These are phyloP conservation scores for Pipistrellus pygmaeus DNA, from an alignment of 2,797 vertebrate genomes.

Conservation along the genomic window DNA sequence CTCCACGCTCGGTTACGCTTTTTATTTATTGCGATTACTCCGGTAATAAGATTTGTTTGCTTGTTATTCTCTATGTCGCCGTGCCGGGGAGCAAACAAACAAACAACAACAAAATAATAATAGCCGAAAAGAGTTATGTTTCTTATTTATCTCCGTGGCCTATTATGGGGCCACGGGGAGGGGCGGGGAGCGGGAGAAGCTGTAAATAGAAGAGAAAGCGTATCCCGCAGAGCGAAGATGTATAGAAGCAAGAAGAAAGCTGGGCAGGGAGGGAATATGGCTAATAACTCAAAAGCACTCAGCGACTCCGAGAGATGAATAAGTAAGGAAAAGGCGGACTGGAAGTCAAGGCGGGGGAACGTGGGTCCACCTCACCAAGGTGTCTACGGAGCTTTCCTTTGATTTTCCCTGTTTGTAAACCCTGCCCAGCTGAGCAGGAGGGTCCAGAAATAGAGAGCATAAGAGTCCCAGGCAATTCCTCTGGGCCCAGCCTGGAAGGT, in stretches of 20 bases:
- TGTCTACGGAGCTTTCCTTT: background rate
- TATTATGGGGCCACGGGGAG: conserved; percentile 83
- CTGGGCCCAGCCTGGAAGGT: background rate
- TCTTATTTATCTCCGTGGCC: conserved; percentile 89
- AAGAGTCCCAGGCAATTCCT: too few species aligned
- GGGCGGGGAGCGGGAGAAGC: conserved; percentile 76
- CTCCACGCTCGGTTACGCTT: conserved; percentile 79
- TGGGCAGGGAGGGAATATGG: conserved; percentile 82
- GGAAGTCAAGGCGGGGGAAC: conserved; percentile 56
- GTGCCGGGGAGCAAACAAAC: conserved; percentile 78
- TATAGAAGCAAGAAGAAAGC: conserved; percentile 81
- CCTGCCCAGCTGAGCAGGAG: background rate
- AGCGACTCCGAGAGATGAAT: conserved; percentile 81
- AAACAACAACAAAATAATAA: conserved; percentile 79
- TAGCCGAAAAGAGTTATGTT: conserved; percentile 87
- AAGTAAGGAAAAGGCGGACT: conserved; percentile 80
- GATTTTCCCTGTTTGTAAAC: background rate
- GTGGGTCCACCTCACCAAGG: background rate
- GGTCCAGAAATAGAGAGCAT: background rate
- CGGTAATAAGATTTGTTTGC: conserved; percentile 89
- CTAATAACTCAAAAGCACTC: conserved; percentile 85
- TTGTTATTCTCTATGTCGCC: conserved; percentile 88
- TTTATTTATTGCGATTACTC: conserved; percentile 90
- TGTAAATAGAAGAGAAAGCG: conserved; percentile 85
- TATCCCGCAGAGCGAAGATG: conserved; percentile 81